phyloP scores from a whole-genome alignment of 1,140 invertebrate genomes.

The Eupeodes corollae region DNA sequence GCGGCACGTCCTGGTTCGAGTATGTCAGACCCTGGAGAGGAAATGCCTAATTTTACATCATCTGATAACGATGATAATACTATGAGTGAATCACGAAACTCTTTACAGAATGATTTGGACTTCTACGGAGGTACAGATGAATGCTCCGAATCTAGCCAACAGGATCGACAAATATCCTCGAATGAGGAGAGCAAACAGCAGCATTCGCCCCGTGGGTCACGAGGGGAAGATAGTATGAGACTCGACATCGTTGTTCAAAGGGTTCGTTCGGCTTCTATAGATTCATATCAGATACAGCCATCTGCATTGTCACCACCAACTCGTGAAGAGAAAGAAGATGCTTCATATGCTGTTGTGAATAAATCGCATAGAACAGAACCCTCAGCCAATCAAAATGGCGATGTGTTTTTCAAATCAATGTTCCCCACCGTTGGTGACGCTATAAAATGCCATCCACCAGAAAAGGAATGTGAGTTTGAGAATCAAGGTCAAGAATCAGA shows the following conservation, averaged over 20 bases:
- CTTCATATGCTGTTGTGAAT: neutral
- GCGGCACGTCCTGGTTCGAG: constrained; percentile 17
- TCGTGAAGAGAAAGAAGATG: constrained; percentile 4
- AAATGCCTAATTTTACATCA: constrained; percentile 16
- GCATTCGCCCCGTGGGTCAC: neutral
- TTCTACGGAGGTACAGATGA: neutral
- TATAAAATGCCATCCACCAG: neutral
- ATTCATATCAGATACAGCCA: neutral
- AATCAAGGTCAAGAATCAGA: neutral
- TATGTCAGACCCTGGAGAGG: constrained; percentile 22
- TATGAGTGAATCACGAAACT: constrained; percentile 16
- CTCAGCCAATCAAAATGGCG: neutral
- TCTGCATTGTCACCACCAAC: neutral
- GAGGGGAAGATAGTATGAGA: neutral
- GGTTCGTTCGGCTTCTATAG: neutral
- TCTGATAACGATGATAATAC: constrained; percentile 22
- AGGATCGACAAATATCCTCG: neutral
- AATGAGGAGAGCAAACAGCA: neutral
- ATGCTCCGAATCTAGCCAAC: neutral
- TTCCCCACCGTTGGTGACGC: constrained; percentile 4
- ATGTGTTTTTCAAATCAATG: constrained; percentile 2
- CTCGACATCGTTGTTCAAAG: too few relatives aligned
- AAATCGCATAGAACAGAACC: neutral
- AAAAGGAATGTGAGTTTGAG: neutral
- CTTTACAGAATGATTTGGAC: constrained; percentile 9